Evolutionary conservation across 1,140 invertebrate genomes (phyloP).

Genomic region (Drosophila baimaii): DNA sequence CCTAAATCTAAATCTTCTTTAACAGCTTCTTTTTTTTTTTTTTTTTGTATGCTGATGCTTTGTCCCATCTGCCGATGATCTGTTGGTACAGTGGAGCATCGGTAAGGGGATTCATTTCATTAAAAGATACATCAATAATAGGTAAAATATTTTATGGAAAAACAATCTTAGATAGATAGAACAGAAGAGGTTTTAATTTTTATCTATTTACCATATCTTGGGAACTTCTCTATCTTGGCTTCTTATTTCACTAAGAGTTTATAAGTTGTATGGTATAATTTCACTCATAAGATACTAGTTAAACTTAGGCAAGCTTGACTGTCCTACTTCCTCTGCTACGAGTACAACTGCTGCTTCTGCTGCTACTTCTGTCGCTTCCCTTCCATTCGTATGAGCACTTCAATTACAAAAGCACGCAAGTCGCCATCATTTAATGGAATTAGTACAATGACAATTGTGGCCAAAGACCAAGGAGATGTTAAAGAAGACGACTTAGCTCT

Average conservation of each 20-base stretch:
- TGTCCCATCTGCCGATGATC: conserved; percentile 22
- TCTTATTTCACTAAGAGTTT: no score
- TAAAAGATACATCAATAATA: background rate
- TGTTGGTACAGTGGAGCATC: conserved; percentile 1
- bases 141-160: background rate
- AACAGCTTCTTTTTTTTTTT: conserved; percentile 6
- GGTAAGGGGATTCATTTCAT: rapidly evolving
- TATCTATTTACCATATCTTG: background rate
- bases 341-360: conserved; percentile 2
- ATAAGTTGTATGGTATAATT: no score
- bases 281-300: background rate
- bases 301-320: background rate
- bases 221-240: background rate
- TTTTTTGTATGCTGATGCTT: conserved; percentile 21
- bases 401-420: conserved; percentile 80
- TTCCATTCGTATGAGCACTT: conserved; percentile 60
- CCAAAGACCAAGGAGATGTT: conserved; percentile 70
- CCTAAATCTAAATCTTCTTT: conserved; percentile 24
- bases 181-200: no score
- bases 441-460: conserved; percentile 81
- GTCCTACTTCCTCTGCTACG: conserved; percentile 15
- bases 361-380: conserved; percentile 5
- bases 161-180: no score
- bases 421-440: conserved; percentile 77
- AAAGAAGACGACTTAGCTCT: conserved; percentile 53